Evolutionary conservation across 2,797 vertebrate species (phyloP).

Genomic region (Poecilia velifera): DNA sequence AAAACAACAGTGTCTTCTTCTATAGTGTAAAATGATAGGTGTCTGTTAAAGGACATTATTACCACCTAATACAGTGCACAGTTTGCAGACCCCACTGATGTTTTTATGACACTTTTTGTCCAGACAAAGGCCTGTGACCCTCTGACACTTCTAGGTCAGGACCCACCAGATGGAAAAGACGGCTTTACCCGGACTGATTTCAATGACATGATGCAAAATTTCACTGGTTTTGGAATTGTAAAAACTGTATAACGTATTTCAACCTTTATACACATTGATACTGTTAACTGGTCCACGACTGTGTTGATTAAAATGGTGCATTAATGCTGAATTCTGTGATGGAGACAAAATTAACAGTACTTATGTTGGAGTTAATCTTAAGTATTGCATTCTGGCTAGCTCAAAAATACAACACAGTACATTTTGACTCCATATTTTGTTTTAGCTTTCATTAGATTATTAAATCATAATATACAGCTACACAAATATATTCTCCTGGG

Average conservation of each 20-base stretch:
- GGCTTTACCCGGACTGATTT: background rate
- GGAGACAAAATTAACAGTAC: conserved; percentile 5
- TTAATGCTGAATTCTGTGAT: background rate
- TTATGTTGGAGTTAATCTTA: background rate
- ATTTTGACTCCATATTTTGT: conserved; percentile 6
- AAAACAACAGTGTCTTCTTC: background rate
- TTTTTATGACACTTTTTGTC: background rate
- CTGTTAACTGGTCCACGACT: background rate
- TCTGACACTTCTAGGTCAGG: background rate
- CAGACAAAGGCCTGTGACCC: background rate
- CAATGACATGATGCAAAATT: background rate
- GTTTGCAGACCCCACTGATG: background rate
- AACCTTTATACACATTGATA: background rate
- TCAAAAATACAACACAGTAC: background rate
- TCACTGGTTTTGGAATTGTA: background rate
- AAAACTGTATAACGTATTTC: background rate
- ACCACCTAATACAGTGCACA: background rate
- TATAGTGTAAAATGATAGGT: background rate
- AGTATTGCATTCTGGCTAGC: background rate
- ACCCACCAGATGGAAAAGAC: background rate
- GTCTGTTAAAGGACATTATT: background rate
- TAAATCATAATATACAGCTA: conserved; percentile 1
- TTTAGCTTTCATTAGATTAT: background rate
- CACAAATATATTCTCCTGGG: background rate
- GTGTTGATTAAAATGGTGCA: conserved; percentile 1